Evolutionary conservation across 2,113 vertebrate genomes (phyloP).

Genomic region (Ictalurus punctatus): DNA sequence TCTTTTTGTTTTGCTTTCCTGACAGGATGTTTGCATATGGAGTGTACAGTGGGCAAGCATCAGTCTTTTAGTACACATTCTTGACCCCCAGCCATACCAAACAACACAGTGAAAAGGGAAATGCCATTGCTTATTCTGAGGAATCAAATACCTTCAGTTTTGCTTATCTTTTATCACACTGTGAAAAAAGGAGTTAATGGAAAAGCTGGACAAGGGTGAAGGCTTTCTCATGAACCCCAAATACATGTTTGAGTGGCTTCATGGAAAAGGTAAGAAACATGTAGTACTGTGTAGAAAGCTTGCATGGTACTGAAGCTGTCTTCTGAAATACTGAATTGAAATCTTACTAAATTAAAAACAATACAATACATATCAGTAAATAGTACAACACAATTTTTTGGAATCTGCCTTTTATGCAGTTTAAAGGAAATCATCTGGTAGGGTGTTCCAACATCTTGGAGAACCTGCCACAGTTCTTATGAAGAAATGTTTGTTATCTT

Average conservation of each 20-base stretch:
- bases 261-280: not conserved
- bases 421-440: not conserved
- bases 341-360: not conserved
- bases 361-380: not conserved
- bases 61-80: not conserved
- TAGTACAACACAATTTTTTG: not conserved
- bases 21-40: not conserved
- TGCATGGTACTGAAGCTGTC: not conserved
- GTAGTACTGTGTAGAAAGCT: not conserved
- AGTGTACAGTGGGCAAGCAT: not conserved
- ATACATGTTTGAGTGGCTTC: not conserved
- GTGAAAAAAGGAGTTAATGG: not conserved
- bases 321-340: not conserved
- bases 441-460: not conserved
- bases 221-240: not conserved
- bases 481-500: not conserved
- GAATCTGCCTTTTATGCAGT: not conserved
- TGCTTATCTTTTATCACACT: not conserved
- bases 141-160: not conserved
- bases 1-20: not conserved
- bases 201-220: not conserved
- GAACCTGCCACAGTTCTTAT: not conserved
- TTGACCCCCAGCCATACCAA: not conserved
- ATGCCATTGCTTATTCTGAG: not conserved
- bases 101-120: not conserved